Conservation (phyloP, 2,888 invertebrate genomes). For the Hirudinaria manillensis region DNA sequence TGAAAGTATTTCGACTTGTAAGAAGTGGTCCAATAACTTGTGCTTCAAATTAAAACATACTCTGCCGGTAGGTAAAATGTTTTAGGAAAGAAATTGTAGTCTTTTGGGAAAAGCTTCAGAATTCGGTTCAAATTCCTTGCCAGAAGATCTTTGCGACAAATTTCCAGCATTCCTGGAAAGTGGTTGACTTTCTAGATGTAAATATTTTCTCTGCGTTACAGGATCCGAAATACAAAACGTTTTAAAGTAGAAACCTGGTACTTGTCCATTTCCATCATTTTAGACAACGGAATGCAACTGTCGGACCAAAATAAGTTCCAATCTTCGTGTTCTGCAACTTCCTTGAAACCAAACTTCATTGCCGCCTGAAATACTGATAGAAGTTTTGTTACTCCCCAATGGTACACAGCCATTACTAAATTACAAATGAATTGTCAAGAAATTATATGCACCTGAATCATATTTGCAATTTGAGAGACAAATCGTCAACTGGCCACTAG, state of each 20-base stretch:
- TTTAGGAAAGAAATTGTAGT: conserved; percentile 85
- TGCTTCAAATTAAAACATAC: conserved; percentile 57
- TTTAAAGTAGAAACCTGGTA: conserved; percentile 59
- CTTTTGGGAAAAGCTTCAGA: conserved; percentile 78
- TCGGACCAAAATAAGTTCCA: conserved; percentile 92
- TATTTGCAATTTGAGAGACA: conserved; percentile 53
- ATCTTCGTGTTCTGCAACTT: conserved; percentile 71
- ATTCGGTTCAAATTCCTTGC: conserved; percentile 83
- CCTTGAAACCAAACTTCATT: conserved; percentile 67
- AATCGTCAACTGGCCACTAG: conserved; percentile 48
- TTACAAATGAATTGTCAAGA: not conserved
- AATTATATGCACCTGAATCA: conserved; percentile 48
- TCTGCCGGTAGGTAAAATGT: conserved; percentile 89
- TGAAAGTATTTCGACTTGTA: not conserved
- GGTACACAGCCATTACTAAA: not conserved
- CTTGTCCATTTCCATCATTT: conserved; percentile 83
- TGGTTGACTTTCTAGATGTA: conserved; percentile 77
- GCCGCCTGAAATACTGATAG: conserved; percentile 65
- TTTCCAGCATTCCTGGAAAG: conserved; percentile 83
- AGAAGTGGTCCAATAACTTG: not conserved
- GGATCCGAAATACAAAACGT: too few relatives aligned
- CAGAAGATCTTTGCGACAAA: conserved; percentile 80
- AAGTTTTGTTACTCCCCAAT: conserved; percentile 4
- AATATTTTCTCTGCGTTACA: not conserved
- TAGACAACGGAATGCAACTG: conserved; percentile 74